Conservation (phyloP, 2,113 vertebrate genomes). For the Semnornis frantzii region DNA sequence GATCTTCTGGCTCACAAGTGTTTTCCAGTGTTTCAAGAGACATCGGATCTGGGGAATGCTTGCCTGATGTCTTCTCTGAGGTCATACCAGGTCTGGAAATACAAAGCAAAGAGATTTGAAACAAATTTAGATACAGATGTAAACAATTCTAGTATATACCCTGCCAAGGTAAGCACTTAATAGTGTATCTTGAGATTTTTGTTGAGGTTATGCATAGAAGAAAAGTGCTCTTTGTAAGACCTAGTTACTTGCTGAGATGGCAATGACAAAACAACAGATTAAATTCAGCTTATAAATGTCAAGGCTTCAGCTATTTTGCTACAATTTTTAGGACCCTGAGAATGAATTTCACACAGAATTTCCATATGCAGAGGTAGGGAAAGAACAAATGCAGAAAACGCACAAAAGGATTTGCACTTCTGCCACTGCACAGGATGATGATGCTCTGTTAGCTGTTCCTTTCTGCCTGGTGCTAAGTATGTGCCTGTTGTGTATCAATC, state of each 20-base stretch:
- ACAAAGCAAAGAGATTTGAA: neutral
- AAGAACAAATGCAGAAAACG: neutral
- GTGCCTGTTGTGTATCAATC: neutral
- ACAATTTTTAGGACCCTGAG: neutral
- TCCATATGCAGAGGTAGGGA: neutral
- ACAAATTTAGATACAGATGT: neutral
- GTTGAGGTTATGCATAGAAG: neutral
- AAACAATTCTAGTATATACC: neutral
- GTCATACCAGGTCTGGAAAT: slow-evolving; percentile 70
- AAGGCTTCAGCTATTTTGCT: neutral
- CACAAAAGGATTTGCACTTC: neutral
- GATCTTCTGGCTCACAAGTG: slow-evolving; percentile 78
- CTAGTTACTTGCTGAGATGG: neutral
- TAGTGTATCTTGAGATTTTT: neutral
- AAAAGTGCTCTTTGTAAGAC: neutral
- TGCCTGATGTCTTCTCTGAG: slow-evolving; percentile 40
- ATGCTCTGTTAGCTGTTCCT: neutral
- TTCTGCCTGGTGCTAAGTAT: neutral
- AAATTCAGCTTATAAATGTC: neutral
- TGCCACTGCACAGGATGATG: neutral
- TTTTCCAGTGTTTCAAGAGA: slow-evolving; percentile 73
- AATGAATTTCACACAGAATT: neutral
- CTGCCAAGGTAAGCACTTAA: neutral
- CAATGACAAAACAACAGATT: neutral
- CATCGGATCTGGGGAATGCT: slow-evolving; percentile 56